A percentile compares a stretch with the other conserved stretches of the same genome.
phyloP scores from a whole-genome alignment of 2,113 vertebrate genomes.

The Atrichornis clamosus region DNA sequence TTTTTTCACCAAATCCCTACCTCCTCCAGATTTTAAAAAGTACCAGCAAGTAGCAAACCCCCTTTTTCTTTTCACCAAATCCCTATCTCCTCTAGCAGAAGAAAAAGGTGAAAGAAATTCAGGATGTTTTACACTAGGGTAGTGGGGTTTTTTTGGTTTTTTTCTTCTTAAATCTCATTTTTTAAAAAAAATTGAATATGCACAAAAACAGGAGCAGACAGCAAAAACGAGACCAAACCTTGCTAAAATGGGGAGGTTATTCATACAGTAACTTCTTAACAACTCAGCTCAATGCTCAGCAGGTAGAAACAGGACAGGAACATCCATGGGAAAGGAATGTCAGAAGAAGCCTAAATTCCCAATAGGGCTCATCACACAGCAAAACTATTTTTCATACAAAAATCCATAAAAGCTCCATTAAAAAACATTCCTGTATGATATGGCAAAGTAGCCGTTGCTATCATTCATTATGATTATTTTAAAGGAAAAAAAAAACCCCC shows the following conservation, averaged over 20 bases:
- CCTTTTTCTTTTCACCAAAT: background rate
- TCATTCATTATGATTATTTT: background rate
- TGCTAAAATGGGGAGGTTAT: background rate
- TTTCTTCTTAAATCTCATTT: background rate
- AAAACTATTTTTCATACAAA: background rate
- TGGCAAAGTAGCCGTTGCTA: fast-evolving
- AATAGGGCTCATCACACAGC: background rate
- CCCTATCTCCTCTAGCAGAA: background rate
- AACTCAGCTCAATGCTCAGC: background rate
- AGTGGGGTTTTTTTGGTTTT: background rate
- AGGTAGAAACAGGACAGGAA: background rate
- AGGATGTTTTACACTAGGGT: background rate
- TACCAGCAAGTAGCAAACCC: background rate
- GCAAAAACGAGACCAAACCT: background rate
- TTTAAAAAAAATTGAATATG: background rate
- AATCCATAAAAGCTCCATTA: background rate
- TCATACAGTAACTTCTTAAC: background rate
- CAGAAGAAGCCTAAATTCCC: background rate
- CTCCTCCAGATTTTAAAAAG: background rate
- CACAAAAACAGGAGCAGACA: background rate
- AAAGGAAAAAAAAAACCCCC: background rate
- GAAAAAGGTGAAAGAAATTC: background rate
- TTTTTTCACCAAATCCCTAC: background rate
- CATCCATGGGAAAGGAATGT: background rate
- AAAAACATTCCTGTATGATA: background rate